Base-by-base conservation (phyloP, 2,797 vertebrate species). In the Steatocranus sp. region DNA sequence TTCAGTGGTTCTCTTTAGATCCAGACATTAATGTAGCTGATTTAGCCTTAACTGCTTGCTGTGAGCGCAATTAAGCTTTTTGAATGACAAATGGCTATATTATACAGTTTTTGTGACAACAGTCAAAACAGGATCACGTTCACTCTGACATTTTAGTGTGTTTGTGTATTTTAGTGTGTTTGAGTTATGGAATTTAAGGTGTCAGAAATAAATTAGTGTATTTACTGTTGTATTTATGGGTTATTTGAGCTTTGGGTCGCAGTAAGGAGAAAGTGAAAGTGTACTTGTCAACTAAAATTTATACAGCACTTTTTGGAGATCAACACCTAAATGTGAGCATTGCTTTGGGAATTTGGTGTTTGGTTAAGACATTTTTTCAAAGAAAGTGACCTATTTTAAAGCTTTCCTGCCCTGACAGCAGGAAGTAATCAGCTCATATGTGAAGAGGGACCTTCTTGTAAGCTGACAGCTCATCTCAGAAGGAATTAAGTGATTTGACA, bases 101-200 rank as follows among this genome's bases (percentile, higher is more conserved):
- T 63, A n/a, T 23, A 66, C 11, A 66, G 61, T 66, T 36, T 66
- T 38, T 23, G 11, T 23, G 18, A 63, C 11, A 38, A 63, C 61
- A 15, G n/a, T 38, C 0, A 63, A 14, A 63, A 20, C 11, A 23
- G 34, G 58, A 63, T 63, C 34, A 38, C 11, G 0, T 23, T 3
- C 32, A 63, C 61, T 1, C n/a, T 14, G 61, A 23, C n/a, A 38
- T 14, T 9, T 66, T 38, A 66, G 34, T 66, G 58, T 63, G 58
- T 38, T 63, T 38, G 32, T 36, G 18, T 63, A 12, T 36, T 54
- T 53, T 8, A 54, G 12, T 15, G 53, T 2, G 3, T 54, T 0
- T 27, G 61, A 3, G 34, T 43, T 43, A 27, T 43, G 5, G 20
- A 17, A 17, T 70, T 46, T 70, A 46, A 70, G 15, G 14, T 11